Base-by-base conservation (phyloP, 2,888 invertebrate species). In the Suillia variegata region DNA sequence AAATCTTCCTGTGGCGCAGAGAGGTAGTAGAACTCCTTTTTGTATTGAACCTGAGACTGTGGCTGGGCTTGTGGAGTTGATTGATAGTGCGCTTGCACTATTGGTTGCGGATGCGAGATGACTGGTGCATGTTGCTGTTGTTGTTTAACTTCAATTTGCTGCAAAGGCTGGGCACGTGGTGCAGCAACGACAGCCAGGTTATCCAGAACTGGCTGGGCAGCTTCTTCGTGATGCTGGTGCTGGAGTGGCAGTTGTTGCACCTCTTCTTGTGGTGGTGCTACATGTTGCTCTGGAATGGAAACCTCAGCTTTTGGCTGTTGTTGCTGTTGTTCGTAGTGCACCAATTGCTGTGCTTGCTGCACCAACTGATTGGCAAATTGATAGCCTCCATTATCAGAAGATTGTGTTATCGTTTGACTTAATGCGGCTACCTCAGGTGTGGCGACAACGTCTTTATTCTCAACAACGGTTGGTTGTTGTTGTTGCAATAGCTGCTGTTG, bases 1-100 rank as follows among this genome's bases (percentile, higher is more conserved):
- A 24, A 50, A 1, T 68, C 67, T n/a, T 69, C 69, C 33, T 68
- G 62, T 1, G 71, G 72, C 13, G 72, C 70, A 1, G 70, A 64
- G 2, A 65, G 64, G 5, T 61, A 64, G 33, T 56, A 73, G 54
- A 66, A 71, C 45, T 71, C 67, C 45, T 71, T 73, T 18, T 64
- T 66, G 26, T 60, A 64, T 38, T 60, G 45, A 66, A 50, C 15
- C 2, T 42, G 17, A 18, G 18, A 18, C 6, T 8, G 8, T 42
- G 56, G 26, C 33, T 59, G 56, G 13, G 17, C 51, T 26, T 38
- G 20, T 8, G 31, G 20, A 17, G 45, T 8, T 3, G 18, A 51
- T 31, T 42, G 26, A 12, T 31, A 13, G 13, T 57, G 57, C 15
- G 24, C 54, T 54, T 51, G 54, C 15, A 38, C 52, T 13, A 56